These are phyloP conservation scores for Elysia crispata DNA, from an alignment of 2,888 invertebrate genomes.

Conservation along the genomic window DNA sequence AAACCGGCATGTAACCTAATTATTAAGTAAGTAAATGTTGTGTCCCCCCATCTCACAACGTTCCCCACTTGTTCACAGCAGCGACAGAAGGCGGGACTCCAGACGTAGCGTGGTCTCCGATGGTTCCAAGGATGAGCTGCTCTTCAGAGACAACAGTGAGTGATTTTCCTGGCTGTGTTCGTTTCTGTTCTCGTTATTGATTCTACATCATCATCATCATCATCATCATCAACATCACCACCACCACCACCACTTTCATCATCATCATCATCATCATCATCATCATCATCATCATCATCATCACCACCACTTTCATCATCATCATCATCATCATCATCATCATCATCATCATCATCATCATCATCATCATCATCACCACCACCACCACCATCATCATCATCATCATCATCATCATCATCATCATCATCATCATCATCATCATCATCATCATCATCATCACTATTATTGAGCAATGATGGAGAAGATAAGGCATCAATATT, in stretches of 20 bases:
- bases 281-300: conserved; percentile 25
- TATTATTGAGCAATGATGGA: too few species aligned
- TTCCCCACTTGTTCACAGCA: conserved; percentile 55
- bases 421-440: conserved; percentile 44
- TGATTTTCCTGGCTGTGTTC: neutral
- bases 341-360: conserved; percentile 47
- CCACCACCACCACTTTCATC: conserved; percentile 44
- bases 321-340: conserved; percentile 39
- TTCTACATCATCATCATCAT: conserved; percentile 12
- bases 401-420: conserved; percentile 45
- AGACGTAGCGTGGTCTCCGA: conserved; percentile 69
- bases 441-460: conserved; percentile 45
- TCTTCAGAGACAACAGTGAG: conserved; percentile 36
- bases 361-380: conserved; percentile 46
- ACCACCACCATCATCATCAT: conserved; percentile 45
- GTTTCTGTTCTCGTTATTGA: neutral
- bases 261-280: conserved; percentile 24
- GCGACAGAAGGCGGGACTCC: conserved; percentile 64
- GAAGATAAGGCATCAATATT: too few species aligned
- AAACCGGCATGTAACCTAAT: too few species aligned
- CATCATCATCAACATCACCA: conserved; percentile 47
- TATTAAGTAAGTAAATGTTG: neutral
- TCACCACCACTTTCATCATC: neutral
- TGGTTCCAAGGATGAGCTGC: conserved; percentile 62
- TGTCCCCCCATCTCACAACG: neutral